phyloP scores from a whole-genome alignment of 64 coral and sea anemone genomes.

The Montipora sp. region DNA sequence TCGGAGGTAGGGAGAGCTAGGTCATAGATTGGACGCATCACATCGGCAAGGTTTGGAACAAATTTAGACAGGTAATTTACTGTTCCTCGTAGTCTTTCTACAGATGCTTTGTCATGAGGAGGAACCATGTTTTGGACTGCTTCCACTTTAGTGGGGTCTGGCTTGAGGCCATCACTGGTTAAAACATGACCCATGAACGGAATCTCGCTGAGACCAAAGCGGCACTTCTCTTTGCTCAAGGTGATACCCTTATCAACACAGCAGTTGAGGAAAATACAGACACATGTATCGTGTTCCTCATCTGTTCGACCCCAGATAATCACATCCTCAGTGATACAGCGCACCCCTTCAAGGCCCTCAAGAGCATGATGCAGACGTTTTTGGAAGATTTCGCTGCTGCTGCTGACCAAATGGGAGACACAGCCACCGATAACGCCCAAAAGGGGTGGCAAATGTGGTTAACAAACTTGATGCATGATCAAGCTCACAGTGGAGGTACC shows the following conservation, averaged over 20 bases:
- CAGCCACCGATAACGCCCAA: too few relatives aligned
- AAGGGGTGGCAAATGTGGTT: too few relatives aligned
- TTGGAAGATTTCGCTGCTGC: too few relatives aligned
- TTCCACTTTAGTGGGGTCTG: background rate
- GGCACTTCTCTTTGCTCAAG: constrained; percentile 6
- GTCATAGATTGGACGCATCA: background rate
- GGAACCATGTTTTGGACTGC: constrained; percentile 34
- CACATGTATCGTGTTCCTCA: constrained; percentile 23
- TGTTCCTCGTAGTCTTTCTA: constrained; percentile 1
- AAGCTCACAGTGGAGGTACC: too few relatives aligned
- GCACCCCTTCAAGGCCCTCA: too few relatives aligned
- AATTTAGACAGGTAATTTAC: constrained; percentile 14
- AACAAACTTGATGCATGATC: too few relatives aligned
- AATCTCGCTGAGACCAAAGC: background rate
- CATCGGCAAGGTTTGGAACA: background rate
- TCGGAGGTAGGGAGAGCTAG: background rate
- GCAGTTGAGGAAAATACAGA: constrained; percentile 1
- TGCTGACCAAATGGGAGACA: too few relatives aligned
- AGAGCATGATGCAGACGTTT: too few relatives aligned
- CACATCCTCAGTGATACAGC: too few relatives aligned
- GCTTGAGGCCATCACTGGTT: background rate
- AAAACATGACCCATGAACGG: background rate
- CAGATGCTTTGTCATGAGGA: background rate
- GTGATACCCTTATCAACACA: background rate
- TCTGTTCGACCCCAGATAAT: background rate